A percentile compares a stretch with the other conserved stretches of the same genome.
These are phyloP conservation scores for Python bivittatus DNA, from an alignment of 2,113 vertebrate genomes.

Conservation along the genomic window DNA sequence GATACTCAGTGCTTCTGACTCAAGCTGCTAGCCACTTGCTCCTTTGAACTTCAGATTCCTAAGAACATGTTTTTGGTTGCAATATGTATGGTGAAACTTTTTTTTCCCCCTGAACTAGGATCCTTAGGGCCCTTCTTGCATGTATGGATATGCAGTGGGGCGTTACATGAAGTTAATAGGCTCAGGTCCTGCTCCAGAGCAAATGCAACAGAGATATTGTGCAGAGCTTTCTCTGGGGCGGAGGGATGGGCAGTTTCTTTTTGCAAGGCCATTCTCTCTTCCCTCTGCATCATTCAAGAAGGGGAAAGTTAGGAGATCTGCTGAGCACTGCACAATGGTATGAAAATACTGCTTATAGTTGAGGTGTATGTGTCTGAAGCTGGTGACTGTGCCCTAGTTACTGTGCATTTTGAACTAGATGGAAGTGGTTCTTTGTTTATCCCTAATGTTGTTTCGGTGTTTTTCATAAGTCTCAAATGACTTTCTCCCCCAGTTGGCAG, in stretches of 20 bases:
- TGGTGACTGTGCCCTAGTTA: neutral
- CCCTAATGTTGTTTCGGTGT: neutral
- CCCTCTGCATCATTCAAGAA: neutral
- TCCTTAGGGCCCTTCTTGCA: neutral
- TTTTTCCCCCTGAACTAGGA: neutral
- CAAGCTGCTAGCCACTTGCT: neutral
- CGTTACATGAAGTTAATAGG: neutral
- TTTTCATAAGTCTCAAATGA: neutral
- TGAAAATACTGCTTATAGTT: neutral
- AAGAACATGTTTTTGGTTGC: neutral
- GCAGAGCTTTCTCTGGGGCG: neutral
- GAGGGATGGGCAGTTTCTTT: neutral
- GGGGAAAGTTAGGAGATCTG: neutral
- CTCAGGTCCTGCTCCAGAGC: neutral
- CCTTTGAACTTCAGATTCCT: neutral
- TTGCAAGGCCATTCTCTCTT: neutral
- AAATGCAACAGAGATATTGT: neutral
- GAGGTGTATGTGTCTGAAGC: neutral
- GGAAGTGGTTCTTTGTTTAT: neutral
- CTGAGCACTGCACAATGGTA: neutral
- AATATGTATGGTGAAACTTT: neutral
- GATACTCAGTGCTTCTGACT: neutral
- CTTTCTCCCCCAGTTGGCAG: neutral
- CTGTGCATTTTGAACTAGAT: neutral
- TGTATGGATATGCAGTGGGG: neutral